Evolutionary conservation across 2,888 invertebrate genomes (phyloP).

Genomic region (Hemicrepidius hirtus): DNA sequence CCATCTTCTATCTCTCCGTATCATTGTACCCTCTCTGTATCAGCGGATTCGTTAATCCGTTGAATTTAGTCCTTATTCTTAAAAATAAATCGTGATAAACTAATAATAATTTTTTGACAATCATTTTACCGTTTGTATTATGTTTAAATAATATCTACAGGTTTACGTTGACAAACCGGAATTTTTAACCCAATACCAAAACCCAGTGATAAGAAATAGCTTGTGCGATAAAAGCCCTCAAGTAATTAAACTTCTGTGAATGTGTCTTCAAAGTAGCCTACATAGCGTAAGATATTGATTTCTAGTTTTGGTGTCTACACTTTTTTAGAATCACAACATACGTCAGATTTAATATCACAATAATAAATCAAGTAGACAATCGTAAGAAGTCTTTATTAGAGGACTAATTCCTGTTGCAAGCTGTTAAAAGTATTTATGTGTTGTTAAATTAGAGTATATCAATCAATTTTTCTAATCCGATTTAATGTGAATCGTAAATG

Average conservation of each 20-base stretch:
- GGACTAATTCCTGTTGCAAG: conserved; percentile 46
- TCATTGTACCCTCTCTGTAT: conserved; percentile 69
- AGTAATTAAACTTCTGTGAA: conserved; percentile 11
- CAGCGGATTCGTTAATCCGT: conserved; percentile 69
- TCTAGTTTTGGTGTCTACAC: conserved; percentile 55
- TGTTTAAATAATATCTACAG: neutral
- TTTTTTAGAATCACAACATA: conserved; percentile 30
- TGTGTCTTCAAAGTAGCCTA: conserved; percentile 35
- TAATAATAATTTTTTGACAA: conserved; percentile 61
- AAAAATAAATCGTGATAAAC: conserved; percentile 51
- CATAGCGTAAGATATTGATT: conserved; percentile 52
- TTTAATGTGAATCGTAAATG: conserved; percentile 47
- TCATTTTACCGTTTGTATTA: conserved; percentile 52
- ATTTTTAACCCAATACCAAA: neutral
- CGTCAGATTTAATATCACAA: conserved; percentile 44
- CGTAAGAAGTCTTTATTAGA: conserved; percentile 55
- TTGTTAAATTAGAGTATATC: conserved; percentile 50
- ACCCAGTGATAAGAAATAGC: neutral
- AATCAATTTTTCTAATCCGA: conserved; percentile 52
- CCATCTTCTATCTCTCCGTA: conserved; percentile 63
- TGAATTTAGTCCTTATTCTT: conserved; percentile 52
- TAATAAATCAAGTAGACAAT: conserved; percentile 63
- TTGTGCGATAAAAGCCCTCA: conserved; percentile 18
- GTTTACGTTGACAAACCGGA: conserved; percentile 1
- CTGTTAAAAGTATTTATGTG: conserved; percentile 49